Conservation (phyloP, 2,113 vertebrate species). For the Ictalurus furcatus region DNA sequence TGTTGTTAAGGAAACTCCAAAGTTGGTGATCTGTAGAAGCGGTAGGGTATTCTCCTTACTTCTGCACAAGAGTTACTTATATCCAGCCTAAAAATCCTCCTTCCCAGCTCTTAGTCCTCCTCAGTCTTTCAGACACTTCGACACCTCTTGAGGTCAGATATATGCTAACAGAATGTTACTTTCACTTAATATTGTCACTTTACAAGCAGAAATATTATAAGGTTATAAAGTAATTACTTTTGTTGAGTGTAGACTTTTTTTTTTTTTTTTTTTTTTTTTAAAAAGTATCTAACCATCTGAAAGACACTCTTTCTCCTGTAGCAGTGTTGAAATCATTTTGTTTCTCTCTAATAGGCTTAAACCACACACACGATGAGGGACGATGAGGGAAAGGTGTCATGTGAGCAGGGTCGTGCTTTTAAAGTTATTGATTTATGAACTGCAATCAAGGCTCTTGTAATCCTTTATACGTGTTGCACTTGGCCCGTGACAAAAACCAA, state of each 20-base stretch:
- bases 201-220: constrained; percentile 23
- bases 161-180: constrained; percentile 30
- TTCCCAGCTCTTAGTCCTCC: constrained; percentile 17
- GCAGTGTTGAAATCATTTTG: background rate
- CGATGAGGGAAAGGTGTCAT: background rate
- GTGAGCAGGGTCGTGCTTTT: constrained; percentile 32
- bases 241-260: background rate
- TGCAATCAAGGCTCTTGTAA: constrained; percentile 20
- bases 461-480: constrained; percentile 32
- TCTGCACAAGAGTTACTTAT: constrained; percentile 45
- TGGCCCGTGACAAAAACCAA: constrained; percentile 32
- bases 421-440: constrained; percentile 9
- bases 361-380: background rate
- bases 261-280: background rate
- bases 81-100: constrained; percentile 50
- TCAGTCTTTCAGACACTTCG: constrained; percentile 23
- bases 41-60: constrained; percentile 33
- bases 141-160: constrained; percentile 30
- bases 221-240: constrained; percentile 11
- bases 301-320: constrained; percentile 15
- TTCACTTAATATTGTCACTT: constrained; percentile 29
- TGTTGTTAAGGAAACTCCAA: constrained; percentile 56
- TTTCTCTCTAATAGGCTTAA: constrained; percentile 1
- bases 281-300: background rate
- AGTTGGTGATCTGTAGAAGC: constrained; percentile 27